Percentiles rank a stretch among this genome's conserved stretches.
phyloP scores from a whole-genome alignment of 1,140 invertebrate genomes.

The Anastrepha ludens region DNA sequence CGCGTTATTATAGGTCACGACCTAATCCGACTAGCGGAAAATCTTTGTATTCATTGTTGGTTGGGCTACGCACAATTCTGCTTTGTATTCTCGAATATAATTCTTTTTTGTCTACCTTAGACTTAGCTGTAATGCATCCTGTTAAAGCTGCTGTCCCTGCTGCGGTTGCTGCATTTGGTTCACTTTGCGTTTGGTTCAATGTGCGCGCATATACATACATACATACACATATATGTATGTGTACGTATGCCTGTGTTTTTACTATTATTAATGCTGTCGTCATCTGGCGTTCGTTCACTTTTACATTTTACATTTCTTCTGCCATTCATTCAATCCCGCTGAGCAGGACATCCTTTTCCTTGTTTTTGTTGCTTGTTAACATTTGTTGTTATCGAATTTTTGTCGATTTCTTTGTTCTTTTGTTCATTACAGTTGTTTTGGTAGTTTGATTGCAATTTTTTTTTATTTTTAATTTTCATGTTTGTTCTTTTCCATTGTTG shows the following conservation, averaged over 20 bases:
- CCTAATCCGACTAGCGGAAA: neutral
- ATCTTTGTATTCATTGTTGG: neutral
- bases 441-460: neutral
- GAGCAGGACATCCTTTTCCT: slow-evolving; percentile 72
- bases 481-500: slow-evolving; percentile 13
- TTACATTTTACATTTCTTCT: slow-evolving; percentile 48
- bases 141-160: neutral
- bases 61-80: neutral
- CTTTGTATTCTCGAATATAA: neutral
- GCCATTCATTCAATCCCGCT: slow-evolving; percentile 42
- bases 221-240: neutral
- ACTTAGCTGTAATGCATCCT: neutral
- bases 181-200: neutral
- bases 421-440: slow-evolving; percentile 10
- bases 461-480: neutral
- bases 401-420: slow-evolving; percentile 13
- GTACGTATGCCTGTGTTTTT: neutral
- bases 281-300: slow-evolving; percentile 21
- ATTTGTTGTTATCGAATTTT: slow-evolving; percentile 59
- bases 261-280: slow-evolving; percentile 13
- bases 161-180: neutral
- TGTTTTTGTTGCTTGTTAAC: slow-evolving; percentile 71
- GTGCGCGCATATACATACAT: neutral
- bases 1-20: neutral
- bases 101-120: neutral